Percentiles rank a stretch among this genome's conserved stretches.
Evolutionary conservation across 2,113 vertebrate species (phyloP).

Genomic region (Oncorhynchus gorbuscha): DNA sequence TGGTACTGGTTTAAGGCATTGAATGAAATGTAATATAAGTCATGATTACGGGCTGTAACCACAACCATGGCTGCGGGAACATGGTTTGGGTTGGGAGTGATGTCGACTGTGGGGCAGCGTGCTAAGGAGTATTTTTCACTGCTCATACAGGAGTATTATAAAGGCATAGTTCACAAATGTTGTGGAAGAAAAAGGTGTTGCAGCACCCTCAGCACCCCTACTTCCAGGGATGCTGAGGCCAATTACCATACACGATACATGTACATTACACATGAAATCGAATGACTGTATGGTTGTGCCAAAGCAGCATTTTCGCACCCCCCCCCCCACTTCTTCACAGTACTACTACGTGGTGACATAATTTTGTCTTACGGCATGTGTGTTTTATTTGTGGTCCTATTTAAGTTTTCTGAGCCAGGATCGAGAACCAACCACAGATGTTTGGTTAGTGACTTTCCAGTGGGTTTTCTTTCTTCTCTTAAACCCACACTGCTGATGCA

Average conservation of each 20-base stretch:
- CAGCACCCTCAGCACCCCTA: no score
- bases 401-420: conserved; percentile 42
- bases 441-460: conserved; percentile 32
- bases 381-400: conserved; percentile 47
- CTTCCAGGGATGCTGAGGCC: no score
- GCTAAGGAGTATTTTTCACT: no score
- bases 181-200: no score
- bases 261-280: background rate
- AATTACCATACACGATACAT: background rate
- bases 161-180: no score
- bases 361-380: conserved; percentile 34
- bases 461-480: conserved; percentile 18
- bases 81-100: no score
- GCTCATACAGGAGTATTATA: no score
- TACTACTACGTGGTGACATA: conserved; percentile 45
- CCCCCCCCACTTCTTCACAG: conserved; percentile 1
- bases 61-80: no score
- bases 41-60: no score
- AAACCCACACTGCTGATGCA: conserved; percentile 57
- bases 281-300: background rate
- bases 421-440: conserved; percentile 20
- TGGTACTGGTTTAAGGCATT: no score
- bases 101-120: no score
- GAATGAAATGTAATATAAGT: no score
- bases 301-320: background rate